Percentiles rank a stretch among this genome's conserved stretches.
These are phyloP conservation scores for Plebejus argus DNA, from an alignment of 2,888 invertebrate genomes.

Conservation along the genomic window DNA sequence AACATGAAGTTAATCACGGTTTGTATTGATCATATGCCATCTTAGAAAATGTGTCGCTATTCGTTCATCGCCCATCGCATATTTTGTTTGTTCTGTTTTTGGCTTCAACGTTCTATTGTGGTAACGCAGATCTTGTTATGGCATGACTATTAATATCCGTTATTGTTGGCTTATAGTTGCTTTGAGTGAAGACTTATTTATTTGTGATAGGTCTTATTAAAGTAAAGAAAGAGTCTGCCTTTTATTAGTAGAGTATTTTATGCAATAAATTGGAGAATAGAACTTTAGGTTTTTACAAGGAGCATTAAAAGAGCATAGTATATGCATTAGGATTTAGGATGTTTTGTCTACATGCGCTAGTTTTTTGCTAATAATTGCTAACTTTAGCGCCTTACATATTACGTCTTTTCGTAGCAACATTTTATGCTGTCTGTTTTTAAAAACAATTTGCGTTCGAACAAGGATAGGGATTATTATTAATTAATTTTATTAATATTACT, in stretches of 20 bases:
- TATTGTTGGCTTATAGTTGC: slow-evolving; percentile 4
- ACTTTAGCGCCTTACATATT: neutral
- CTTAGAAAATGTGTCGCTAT: slow-evolving; percentile 1
- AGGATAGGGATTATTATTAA: neutral
- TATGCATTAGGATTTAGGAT: neutral
- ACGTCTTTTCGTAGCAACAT: neutral
- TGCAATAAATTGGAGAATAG: neutral
- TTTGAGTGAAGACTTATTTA: neutral
- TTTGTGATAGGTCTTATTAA: neutral
- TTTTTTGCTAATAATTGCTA: slow-evolving; percentile 8
- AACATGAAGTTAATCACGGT: neutral
- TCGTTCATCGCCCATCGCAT: slow-evolving; percentile 24
- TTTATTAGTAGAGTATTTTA: neutral
- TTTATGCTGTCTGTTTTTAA: too few species aligned
- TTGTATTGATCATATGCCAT: slow-evolving; percentile 20
- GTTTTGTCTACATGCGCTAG: neutral
- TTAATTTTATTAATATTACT: neutral
- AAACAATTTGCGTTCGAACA: too few species aligned
- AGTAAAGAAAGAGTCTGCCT: neutral
- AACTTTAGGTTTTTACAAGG: neutral
- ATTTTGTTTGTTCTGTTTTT: slow-evolving; percentile 21
- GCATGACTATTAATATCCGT: slow-evolving; percentile 23
- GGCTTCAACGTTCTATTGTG: neutral
- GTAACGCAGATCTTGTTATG: slow-evolving; percentile 14
- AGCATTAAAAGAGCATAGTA: neutral